Base-by-base conservation (phyloP, 2,888 invertebrate genomes). In the Lepidonotus clava region DNA sequence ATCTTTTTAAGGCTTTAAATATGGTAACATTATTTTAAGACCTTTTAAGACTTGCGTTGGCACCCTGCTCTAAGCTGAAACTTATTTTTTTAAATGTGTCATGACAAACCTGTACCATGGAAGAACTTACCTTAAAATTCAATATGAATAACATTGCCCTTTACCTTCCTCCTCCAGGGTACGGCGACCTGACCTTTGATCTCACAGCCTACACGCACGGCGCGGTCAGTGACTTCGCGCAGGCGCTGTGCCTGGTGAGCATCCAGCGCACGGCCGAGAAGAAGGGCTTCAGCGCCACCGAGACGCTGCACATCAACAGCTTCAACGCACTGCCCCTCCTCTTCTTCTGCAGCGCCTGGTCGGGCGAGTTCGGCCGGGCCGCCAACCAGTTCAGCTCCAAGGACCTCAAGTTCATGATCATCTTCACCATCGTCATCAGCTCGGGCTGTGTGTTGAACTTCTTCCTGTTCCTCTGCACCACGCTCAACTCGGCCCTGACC, bases 381-480 rank as follows among this genome's bases (percentile, higher is more conserved):
- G 36, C 86, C 4, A 38, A 87, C 0, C 89, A 85, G 71, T 80
- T 87, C 32, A 66, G 76, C 34, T 91, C 71, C 28, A 89, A 88
- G 90, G 51, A 24, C 8, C 32, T 92, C 89, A 89, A 88, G 14
- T 94, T 94, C 89, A 86, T 93, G 53, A 40, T 92, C 11, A 88
- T 92, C 56, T 93, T 94, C 87, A 77, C 91, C 8, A 34, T 93
- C 5, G 92, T 94, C 11, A 89, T 93, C 51, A 89, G 88, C 32
- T 89, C 92, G 38, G 94, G 94, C 0, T 92, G 93, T 83, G 89
- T 94, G 21, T 90, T 95, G 41, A 95, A 94, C 89, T 95, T 94
- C 89, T 93, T 94, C 0, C 90, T 95, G 84, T 95, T 95, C 90
- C 90, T 95, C 71, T 95, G 95, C 89, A 94, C 95, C 0, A 92